These are phyloP conservation scores for Pipistrellus nathusii DNA, from an alignment of 2,797 vertebrate species.

Conservation along the genomic window DNA sequence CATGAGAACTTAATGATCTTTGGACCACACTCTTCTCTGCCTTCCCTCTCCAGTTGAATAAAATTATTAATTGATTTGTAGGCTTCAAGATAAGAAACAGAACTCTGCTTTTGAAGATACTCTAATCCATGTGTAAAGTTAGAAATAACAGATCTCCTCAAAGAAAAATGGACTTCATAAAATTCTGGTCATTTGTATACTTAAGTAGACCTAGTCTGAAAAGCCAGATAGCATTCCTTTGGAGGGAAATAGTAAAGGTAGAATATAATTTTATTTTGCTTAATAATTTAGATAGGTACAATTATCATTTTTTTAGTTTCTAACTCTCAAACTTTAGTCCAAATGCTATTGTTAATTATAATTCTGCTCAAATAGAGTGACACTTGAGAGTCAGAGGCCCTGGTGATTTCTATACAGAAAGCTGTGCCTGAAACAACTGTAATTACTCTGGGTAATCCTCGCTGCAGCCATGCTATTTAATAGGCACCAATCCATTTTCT, in stretches of 20 bases:
- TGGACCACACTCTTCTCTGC: neutral
- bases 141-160: slow-evolving; percentile 37
- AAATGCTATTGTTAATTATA: slow-evolving; percentile 58
- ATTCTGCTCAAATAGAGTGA: slow-evolving; percentile 72
- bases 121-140: slow-evolving; percentile 17
- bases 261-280: slow-evolving; percentile 36
- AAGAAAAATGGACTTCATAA: slow-evolving; percentile 6
- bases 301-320: slow-evolving; percentile 70
- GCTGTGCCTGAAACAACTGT: neutral
- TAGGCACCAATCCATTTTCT: slow-evolving; percentile 16
- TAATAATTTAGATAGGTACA: slow-evolving; percentile 34
- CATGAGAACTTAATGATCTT: neutral
- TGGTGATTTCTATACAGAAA: slow-evolving; percentile 18
- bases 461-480: slow-evolving; percentile 43
- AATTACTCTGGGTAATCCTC: slow-evolving; percentile 55
- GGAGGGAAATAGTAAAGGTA: neutral
- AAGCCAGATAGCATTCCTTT: slow-evolving; percentile 1
- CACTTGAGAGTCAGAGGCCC: neutral
- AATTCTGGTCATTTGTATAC: slow-evolving; percentile 4
- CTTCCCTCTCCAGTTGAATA: neutral
- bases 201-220: neutral
- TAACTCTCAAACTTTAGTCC: slow-evolving; percentile 66
- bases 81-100: slow-evolving; percentile 31
- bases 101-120: neutral
- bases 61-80: slow-evolving; percentile 21